Percentiles rank a stretch among this genome's conserved stretches.
Evolutionary conservation across 37 sponge, comb jelly and placozoan species (phyloP).

Genomic region (Chondrosia reniformis): DNA sequence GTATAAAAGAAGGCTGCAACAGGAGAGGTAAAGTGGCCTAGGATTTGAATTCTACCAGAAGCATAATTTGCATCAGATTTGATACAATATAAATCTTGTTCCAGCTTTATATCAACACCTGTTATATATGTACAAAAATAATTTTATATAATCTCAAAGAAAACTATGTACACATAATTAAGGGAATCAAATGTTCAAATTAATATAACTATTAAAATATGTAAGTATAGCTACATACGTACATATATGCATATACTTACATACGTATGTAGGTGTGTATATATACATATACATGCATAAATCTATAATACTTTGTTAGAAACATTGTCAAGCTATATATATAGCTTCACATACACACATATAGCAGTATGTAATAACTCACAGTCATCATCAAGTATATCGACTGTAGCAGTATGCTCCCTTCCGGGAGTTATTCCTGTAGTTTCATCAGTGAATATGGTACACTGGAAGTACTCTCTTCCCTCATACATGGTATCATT

Average conservation of each 20-base stretch:
- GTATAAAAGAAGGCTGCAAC: neutral
- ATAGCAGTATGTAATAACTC: neutral
- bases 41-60: neutral
- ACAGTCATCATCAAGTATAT: slow-evolving; percentile 38
- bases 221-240: neutral
- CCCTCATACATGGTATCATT: neutral
- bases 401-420: neutral
- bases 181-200: too few species aligned
- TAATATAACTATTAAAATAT: neutral
- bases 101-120: neutral
- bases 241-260: neutral
- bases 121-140: too few species aligned
- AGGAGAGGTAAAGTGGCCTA: neutral
- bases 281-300: neutral
- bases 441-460: neutral
- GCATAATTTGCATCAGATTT: neutral
- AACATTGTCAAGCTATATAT: neutral
- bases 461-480: neutral
- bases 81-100: neutral
- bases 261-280: neutral
- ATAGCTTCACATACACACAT: neutral
- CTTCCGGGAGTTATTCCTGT: slow-evolving; percentile 15
- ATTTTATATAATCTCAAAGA: too few species aligned
- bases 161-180: too few species aligned
- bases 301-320: neutral